Evolutionary conservation across 2,888 invertebrate species (phyloP).

Genomic region (Portevinia maculata): DNA sequence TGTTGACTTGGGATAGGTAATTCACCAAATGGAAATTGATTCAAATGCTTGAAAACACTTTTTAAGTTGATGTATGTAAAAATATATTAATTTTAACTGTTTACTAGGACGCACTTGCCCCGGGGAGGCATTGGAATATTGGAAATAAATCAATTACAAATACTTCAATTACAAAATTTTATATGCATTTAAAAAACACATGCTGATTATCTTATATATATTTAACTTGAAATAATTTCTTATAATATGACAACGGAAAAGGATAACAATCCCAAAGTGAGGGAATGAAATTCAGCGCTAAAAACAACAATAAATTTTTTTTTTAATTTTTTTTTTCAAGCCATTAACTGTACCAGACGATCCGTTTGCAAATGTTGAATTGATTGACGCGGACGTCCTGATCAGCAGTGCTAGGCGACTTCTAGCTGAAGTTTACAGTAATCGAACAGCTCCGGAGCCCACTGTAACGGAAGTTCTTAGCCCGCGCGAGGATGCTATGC

Average conservation of each 20-base stretch:
- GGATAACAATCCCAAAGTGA: background rate
- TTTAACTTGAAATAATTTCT: too few relatives aligned
- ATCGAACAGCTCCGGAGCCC: slow-evolving; percentile 13
- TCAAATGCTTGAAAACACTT: too few relatives aligned
- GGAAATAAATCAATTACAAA: too few relatives aligned
- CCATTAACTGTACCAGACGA: slow-evolving; percentile 28
- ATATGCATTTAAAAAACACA: too few relatives aligned
- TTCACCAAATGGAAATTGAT: too few relatives aligned
- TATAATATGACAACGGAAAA: slow-evolving; percentile 25
- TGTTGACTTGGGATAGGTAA: too few relatives aligned
- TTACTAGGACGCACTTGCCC: too few relatives aligned
- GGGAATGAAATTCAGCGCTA: background rate
- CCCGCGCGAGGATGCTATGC: slow-evolving; percentile 53
- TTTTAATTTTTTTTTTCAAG: background rate
- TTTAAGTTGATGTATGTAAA: too few relatives aligned
- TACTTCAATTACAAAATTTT: too few relatives aligned
- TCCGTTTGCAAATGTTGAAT: slow-evolving; percentile 51
- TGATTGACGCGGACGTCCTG: slow-evolving; percentile 56
- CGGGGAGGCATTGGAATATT: too few relatives aligned
- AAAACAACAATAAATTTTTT: background rate
- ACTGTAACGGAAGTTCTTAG: background rate
- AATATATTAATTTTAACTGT: too few relatives aligned
- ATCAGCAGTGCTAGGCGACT: slow-evolving; percentile 53
- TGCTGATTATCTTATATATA: too few relatives aligned
- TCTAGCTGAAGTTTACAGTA: slow-evolving; percentile 55